Conservation (phyloP, 2,113 vertebrate species). For the Spermophilus dauricus region DNA sequence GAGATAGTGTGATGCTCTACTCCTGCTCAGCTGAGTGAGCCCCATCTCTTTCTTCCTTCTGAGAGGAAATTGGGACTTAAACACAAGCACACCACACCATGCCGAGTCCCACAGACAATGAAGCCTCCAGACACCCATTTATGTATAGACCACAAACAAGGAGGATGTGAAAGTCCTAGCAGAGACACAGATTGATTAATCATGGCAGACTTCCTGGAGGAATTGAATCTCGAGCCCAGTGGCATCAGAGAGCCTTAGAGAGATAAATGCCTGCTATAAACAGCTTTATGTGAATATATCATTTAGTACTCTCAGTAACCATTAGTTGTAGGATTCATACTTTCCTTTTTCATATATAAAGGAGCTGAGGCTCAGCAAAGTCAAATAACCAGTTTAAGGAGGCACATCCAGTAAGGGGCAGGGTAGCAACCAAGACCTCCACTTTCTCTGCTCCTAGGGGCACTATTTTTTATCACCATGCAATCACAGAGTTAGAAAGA, state of each 20-base stretch:
- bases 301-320: not conserved
- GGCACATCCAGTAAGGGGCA: not conserved
- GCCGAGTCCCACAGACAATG: not conserved
- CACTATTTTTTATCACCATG: not conserved
- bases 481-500: not conserved
- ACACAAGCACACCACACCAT: not conserved
- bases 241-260: not conserved
- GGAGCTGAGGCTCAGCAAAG: conserved; percentile 11
- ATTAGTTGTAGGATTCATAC: not conserved
- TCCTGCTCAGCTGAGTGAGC: too few species aligned
- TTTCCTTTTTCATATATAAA: not conserved
- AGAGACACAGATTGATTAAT: not conserved
- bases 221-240: not conserved
- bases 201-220: not conserved
- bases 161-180: not conserved
- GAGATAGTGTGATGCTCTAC: too few species aligned
- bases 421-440: not conserved
- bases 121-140: not conserved
- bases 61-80: not conserved
- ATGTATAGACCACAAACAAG: not conserved
- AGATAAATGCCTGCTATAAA: not conserved
- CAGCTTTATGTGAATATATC: not conserved
- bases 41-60: not conserved
- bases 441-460: not conserved
- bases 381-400: not conserved